Percentiles rank a stretch among this genome's conserved stretches.
These are phyloP conservation scores for Drosophila malerkotliana DNA, from an alignment of 1,140 invertebrate genomes.

Conservation along the genomic window DNA sequence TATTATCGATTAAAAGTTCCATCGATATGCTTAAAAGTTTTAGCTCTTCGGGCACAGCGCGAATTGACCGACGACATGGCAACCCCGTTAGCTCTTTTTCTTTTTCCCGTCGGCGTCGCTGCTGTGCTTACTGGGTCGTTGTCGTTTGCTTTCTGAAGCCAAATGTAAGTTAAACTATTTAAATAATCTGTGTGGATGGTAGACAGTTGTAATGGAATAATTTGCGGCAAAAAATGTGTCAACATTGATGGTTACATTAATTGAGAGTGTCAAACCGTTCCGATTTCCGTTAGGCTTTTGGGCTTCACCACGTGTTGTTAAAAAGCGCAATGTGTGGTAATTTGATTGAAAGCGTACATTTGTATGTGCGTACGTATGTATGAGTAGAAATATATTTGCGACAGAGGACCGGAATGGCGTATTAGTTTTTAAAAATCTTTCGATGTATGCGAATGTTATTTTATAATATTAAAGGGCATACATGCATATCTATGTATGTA, in stretches of 20 bases:
- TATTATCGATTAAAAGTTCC: not conserved
- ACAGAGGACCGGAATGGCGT: conserved; percentile 30
- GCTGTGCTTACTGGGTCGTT: conserved; percentile 21
- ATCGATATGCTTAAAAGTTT: not conserved
- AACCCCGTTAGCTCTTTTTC: not conserved
- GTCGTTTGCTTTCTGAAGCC: conserved; percentile 1
- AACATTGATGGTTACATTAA: not conserved
- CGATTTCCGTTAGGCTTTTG: not conserved
- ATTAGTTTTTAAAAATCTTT: conserved; percentile 33
- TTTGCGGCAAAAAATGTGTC: too few relatives aligned
- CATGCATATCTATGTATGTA: conserved; percentile 18
- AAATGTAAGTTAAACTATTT: conserved; percentile 27
- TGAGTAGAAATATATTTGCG: not conserved
- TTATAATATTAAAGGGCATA: conserved; percentile 21
- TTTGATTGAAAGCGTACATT: conserved; percentile 30
- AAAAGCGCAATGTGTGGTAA: conserved; percentile 36
- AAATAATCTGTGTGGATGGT: conserved; percentile 11
- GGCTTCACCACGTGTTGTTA: conserved; percentile 46
- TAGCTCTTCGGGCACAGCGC: not conserved
- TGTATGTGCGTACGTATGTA: not conserved
- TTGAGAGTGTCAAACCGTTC: not conserved
- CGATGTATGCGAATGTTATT: conserved; percentile 12
- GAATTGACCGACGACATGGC: not conserved
- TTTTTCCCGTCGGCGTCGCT: conserved; percentile 31
- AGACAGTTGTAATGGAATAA: not conserved